Percentiles rank a stretch among this genome's conserved stretches.
These are phyloP conservation scores for Pseudolaguvia tuberculata DNA, from an alignment of 2,113 vertebrate species.

Conservation along the genomic window DNA sequence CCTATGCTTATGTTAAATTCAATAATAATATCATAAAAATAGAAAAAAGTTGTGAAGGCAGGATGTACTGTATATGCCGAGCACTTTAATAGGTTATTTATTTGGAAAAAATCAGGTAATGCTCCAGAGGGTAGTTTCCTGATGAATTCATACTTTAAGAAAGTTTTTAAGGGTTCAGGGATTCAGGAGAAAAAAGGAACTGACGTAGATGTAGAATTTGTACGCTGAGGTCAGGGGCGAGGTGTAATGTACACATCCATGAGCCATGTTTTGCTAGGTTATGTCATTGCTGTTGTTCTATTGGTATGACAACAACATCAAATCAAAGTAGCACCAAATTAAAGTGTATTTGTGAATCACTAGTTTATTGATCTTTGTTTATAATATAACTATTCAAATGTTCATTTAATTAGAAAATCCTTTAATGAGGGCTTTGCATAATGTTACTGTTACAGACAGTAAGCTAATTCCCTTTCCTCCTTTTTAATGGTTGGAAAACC, in stretches of 20 bases:
- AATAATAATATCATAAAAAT: background rate
- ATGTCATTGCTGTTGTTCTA: slow-evolving; percentile 61
- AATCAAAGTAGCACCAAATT: slow-evolving; percentile 52
- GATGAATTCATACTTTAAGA: slow-evolving; percentile 63
- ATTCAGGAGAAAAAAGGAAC: slow-evolving; percentile 54
- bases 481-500: no score
- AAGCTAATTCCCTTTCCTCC: no score
- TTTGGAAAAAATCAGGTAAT: slow-evolving; percentile 67
- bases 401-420: no score
- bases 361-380: no score
- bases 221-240: slow-evolving; percentile 57
- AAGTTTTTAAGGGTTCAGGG: slow-evolving; percentile 54
- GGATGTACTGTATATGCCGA: slow-evolving; percentile 54
- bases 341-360: slow-evolving; percentile 33
- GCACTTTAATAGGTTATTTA: slow-evolving; percentile 43
- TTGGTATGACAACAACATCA: slow-evolving; percentile 49
- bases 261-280: slow-evolving; percentile 56
- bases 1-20: background rate
- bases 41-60: slow-evolving; percentile 18
- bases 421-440: no score
- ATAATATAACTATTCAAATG: no score
- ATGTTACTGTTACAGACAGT: no score
- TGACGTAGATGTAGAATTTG: slow-evolving; percentile 55
- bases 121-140: slow-evolving; percentile 49
- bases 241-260: slow-evolving; percentile 55